A percentile compares a stretch with the other conserved stretches of the same genome.
These are phyloP conservation scores for Lytechinus pictus DNA, from an alignment of 35 echinoderm and acorn worm genomes.

Conservation along the genomic window DNA sequence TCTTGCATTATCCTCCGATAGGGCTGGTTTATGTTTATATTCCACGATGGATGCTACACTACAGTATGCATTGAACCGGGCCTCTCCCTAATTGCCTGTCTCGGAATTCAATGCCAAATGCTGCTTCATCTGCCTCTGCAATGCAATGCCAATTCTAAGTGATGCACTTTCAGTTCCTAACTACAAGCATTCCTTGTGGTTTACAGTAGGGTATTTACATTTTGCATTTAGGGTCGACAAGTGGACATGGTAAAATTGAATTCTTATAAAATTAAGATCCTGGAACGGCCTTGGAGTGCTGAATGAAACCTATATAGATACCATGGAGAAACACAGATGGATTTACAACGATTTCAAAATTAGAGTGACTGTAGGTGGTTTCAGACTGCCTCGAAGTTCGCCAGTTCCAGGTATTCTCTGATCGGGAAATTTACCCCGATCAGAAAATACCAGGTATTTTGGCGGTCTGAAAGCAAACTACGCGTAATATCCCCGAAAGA, in stretches of 20 bases:
- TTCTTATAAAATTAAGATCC: too few species aligned
- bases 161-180: not conserved
- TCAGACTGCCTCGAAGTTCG: too few species aligned
- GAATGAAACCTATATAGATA: too few species aligned
- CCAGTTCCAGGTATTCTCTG: too few species aligned
- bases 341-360: too few species aligned
- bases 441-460: too few species aligned
- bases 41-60: not conserved
- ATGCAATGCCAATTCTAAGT: not conserved
- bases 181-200: not conserved
- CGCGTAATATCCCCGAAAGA: too few species aligned
- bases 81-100: not conserved
- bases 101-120: not conserved
- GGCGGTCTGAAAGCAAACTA: too few species aligned
- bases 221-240: not conserved
- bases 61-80: not conserved
- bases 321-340: too few species aligned
- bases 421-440: too few species aligned
- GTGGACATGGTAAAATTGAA: not conserved
- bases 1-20: not conserved
- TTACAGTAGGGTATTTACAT: not conserved
- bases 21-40: not conserved
- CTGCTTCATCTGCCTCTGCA: not conserved
- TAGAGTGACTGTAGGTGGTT: too few species aligned
- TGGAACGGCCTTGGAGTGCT: too few species aligned